phyloP scores from a whole-genome alignment of 1,140 invertebrate species.

The Argopecten irradians region DNA sequence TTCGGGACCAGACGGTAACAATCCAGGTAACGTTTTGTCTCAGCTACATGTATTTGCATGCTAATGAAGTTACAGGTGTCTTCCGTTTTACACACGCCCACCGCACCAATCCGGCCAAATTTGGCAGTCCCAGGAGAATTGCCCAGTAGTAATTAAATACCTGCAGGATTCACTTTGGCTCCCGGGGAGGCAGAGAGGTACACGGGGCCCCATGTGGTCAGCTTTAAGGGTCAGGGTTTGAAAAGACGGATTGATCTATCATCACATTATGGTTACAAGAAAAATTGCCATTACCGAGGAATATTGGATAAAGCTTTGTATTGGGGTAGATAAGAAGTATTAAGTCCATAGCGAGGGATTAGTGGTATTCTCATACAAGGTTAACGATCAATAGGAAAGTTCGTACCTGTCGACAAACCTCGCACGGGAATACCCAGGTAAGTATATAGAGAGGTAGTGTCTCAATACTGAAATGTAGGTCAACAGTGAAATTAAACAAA shows the following conservation, averaged over 20 bases:
- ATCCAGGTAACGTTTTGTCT: not conserved
- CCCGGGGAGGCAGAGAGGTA: conserved; percentile 2
- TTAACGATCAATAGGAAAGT: not conserved
- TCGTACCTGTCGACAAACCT: not conserved
- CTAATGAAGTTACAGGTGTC: not conserved
- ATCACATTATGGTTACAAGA: not conserved
- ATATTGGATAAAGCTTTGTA: not conserved
- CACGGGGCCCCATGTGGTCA: not conserved
- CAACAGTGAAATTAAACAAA: not conserved
- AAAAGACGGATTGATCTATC: not conserved
- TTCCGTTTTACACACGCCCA: not conserved
- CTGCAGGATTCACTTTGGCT: not conserved
- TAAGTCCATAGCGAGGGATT: not conserved
- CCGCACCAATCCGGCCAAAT: not conserved
- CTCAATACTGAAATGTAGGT: not conserved
- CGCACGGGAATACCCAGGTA: not conserved
- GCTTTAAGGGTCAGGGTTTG: not conserved
- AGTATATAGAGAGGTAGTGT: not conserved
- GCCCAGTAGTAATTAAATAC: not conserved
- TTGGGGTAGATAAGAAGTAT: not conserved
- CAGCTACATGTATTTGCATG: not conserved
- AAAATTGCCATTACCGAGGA: not conserved
- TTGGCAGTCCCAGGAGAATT: not conserved
- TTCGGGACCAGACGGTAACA: not conserved
- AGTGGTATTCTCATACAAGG: not conserved